Evolutionary conservation across 2,888 invertebrate species (phyloP), one percentile per base, ranked within the genome.

Genomic region (Plebejus argus): DNA sequence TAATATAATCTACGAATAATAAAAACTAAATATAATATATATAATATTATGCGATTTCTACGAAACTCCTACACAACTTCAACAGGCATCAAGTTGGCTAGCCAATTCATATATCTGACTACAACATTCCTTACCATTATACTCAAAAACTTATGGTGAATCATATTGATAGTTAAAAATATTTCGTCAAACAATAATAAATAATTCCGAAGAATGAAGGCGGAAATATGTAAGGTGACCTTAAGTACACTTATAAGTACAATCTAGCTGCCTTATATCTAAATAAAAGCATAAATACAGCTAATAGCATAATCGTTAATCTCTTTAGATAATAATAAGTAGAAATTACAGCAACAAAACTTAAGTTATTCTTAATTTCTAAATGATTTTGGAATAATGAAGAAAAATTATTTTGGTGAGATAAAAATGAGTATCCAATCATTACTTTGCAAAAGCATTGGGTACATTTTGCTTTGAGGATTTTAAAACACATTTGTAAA

Each of bases 221-320:
- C 72, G 72, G 72, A 72, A 49, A 20, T 45, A 71, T 45, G 7
- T 74, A 7, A 28, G 74, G 28, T 74, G 53, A 74, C 49, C 74
- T 28, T 74, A 74, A 74, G 74, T 74, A 74, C 49, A 39, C 53
- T 45, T 28, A 53, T 74, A 74, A 74, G 74, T 74, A 74, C 49
- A n/a, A 39, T 10, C 49, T 53, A 74, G 53, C 53, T 74, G 74
- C 74, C 53, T 53, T 49, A 49, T 28, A 71, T 39, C 39, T 53
- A 74, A 74, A 72, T 49, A 74, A 28, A 74, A 74, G 74, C 74
- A 53, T 28, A 74, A 15, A 74, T 74, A 74, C 74, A 74, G 74
- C 53, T 49, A 23, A 74, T 18, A 20, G 49, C 74, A 74, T 49
- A 28, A n/a, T 33, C 39, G 39, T 20, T n/a, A 71, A 71, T 71